Percentiles rank a stretch among this genome's conserved stretches.
Conservation (phyloP, 2,888 invertebrate species). For the Cantharis flavilabris region DNA sequence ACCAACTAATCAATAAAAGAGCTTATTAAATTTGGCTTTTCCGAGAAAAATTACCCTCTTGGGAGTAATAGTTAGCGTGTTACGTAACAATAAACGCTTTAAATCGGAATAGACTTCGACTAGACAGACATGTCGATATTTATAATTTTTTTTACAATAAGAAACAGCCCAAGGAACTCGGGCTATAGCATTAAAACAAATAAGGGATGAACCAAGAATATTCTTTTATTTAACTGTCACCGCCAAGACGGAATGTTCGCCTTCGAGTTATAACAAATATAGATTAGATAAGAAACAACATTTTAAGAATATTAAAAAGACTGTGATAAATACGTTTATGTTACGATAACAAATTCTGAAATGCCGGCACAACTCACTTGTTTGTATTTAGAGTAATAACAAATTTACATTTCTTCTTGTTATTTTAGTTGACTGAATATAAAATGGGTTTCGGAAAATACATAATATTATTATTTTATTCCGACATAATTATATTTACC, state of each 20-base stretch:
- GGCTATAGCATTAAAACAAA: not conserved
- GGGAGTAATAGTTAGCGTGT: not conserved
- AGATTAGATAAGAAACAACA: conserved; percentile 12
- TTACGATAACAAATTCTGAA: conserved; percentile 15
- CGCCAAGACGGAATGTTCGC: conserved; percentile 4
- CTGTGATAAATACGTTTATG: conserved; percentile 4
- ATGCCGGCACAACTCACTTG: conserved; percentile 10
- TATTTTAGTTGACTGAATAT: not conserved
- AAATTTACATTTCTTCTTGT: not conserved
- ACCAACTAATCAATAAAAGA: not conserved
- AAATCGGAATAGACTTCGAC: not conserved
- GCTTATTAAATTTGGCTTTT: not conserved
- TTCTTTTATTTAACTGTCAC: not conserved
- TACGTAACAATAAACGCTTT: not conserved
- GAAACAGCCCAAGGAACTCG: not conserved
- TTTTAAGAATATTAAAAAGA: conserved; percentile 13
- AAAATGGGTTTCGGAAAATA: not conserved
- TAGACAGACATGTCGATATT: not conserved
- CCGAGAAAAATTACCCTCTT: not conserved
- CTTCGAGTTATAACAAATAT: conserved; percentile 5
- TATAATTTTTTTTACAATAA: not conserved
- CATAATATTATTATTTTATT: too few species aligned
- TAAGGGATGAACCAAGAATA: not conserved
- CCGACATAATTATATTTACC: too few species aligned
- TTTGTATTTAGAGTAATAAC: not conserved